Evolutionary conservation across 2,888 invertebrate genomes (phyloP).

Genomic region (Mimas tiliae): DNA sequence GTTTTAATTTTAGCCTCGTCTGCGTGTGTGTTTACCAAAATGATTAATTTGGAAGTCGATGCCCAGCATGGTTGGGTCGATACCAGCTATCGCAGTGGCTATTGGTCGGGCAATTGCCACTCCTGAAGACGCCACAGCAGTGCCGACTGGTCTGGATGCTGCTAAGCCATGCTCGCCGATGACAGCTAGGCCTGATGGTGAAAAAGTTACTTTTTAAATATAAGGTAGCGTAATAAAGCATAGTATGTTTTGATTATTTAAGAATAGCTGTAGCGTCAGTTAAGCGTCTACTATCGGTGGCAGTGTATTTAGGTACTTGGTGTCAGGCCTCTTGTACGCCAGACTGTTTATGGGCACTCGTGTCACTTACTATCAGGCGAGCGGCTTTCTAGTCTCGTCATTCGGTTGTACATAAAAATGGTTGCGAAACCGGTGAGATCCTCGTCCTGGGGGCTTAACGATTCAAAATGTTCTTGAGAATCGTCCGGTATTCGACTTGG

Average conservation of each 20-base stretch:
- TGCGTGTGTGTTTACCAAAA: constrained; percentile 27
- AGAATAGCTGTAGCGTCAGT: background rate
- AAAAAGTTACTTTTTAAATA: constrained; percentile 37
- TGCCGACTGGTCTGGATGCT: constrained; percentile 88
- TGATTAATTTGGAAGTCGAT: constrained; percentile 58
- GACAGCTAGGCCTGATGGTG: constrained; percentile 84
- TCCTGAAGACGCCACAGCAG: constrained; percentile 89
- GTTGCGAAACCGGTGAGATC: too few relatives aligned
- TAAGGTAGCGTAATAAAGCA: background rate
- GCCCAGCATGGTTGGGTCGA: constrained; percentile 75
- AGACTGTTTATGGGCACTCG: too few relatives aligned
- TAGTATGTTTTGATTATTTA: background rate
- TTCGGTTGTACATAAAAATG: too few relatives aligned
- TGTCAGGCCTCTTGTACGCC: too few relatives aligned
- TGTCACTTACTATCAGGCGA: too few relatives aligned
- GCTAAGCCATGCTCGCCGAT: constrained; percentile 88
- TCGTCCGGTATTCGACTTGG: too few relatives aligned
- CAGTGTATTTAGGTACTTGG: too few relatives aligned
- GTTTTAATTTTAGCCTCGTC: background rate
- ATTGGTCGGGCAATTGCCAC: constrained; percentile 89
- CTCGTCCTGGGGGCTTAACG: too few relatives aligned
- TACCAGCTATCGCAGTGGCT: constrained; percentile 90
- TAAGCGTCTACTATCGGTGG: background rate
- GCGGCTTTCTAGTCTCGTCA: too few relatives aligned
- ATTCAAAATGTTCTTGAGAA: too few relatives aligned